phyloP scores from a whole-genome alignment of 2,797 vertebrate genomes.

The Premnoplex brunnescens region DNA sequence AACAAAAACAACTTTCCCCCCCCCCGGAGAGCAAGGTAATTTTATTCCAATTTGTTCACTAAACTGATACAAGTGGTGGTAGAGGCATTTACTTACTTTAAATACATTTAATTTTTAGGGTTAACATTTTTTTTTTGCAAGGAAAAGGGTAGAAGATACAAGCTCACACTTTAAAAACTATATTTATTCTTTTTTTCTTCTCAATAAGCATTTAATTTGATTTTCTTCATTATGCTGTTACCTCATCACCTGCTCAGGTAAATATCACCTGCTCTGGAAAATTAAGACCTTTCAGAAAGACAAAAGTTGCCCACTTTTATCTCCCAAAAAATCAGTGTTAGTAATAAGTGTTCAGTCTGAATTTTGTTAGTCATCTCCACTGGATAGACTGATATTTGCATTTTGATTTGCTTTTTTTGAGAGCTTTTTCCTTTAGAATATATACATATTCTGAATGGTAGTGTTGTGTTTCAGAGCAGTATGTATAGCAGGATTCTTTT shows the following conservation, averaged over 20 bases:
- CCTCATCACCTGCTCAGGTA: neutral
- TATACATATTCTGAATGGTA: neutral
- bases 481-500: neutral
- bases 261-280: neutral
- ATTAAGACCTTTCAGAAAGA: neutral
- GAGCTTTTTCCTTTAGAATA: neutral
- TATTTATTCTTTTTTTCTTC: neutral
- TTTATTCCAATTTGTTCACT: neutral
- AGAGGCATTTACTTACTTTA: neutral
- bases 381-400: neutral
- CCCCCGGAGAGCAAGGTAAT: neutral
- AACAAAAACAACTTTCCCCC: neutral
- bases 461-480: neutral
- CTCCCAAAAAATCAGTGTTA: neutral
- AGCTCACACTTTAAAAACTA: neutral
- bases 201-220: neutral
- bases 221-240: neutral
- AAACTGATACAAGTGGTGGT: neutral
- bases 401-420: neutral
- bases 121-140: neutral
- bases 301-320: neutral
- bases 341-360: neutral
- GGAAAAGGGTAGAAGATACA: neutral
- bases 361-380: neutral
- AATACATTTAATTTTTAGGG: neutral